Conservation (phyloP, 1,140 invertebrate species). For the Ruditapes philippinarum region DNA sequence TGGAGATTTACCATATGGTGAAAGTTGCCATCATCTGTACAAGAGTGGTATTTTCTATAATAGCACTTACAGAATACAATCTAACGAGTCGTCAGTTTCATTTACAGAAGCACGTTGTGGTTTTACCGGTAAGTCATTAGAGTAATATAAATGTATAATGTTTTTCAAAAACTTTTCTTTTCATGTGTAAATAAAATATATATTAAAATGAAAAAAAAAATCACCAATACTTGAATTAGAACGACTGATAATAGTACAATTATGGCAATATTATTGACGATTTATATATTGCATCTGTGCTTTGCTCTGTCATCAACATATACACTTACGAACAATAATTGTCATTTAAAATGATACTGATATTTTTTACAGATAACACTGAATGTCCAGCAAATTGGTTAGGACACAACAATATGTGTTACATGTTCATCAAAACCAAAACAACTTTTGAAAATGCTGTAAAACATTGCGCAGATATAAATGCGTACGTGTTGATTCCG, state of each 20-base stretch:
- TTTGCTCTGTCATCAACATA: too few species aligned
- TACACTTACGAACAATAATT: too few species aligned
- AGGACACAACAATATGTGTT: constrained; percentile 20
- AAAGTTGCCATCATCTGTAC: constrained; percentile 13
- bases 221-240: too few species aligned
- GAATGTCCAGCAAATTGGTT: constrained; percentile 28
- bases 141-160: too few species aligned
- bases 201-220: too few species aligned
- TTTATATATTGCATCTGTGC: too few species aligned
- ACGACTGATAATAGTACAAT: too few species aligned
- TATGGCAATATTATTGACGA: too few species aligned
- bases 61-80: not conserved
- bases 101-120: constrained; percentile 15
- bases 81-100: not conserved
- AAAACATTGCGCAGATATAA: not conserved
- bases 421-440: not conserved
- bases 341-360: too few species aligned
- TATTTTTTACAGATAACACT: constrained; percentile 35
- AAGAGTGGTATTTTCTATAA: constrained; percentile 37
- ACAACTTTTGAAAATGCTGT: not conserved
- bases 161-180: too few species aligned
- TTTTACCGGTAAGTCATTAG: constrained; percentile 42
- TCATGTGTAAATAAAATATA: too few species aligned
- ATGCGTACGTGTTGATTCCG: constrained; percentile 37
- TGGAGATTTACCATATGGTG: not conserved